Percentiles rank a stretch among this genome's conserved stretches.
phyloP scores from a whole-genome alignment of 2,113 vertebrate species.

The Trachemys scripta region DNA sequence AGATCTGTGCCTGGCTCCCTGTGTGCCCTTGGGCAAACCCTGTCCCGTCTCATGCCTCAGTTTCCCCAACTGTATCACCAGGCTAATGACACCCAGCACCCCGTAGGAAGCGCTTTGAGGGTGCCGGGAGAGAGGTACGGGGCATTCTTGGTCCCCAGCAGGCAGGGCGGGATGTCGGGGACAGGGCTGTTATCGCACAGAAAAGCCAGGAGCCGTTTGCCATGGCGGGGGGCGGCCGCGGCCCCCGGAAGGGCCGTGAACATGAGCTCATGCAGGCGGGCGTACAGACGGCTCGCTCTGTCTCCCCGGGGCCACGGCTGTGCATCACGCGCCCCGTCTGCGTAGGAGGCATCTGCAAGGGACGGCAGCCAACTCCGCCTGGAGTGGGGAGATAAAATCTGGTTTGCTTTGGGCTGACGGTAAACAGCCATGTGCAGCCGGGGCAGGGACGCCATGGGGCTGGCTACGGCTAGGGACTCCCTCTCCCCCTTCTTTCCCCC shows the following conservation, averaged over 20 bases:
- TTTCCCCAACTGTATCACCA: background rate
- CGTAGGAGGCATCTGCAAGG: constrained; percentile 68
- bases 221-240: no score
- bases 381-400: constrained; percentile 75
- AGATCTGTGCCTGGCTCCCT: background rate
- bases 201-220: background rate
- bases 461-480: background rate
- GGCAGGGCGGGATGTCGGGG: background rate
- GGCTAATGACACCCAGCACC: background rate
- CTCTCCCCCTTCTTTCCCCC: background rate
- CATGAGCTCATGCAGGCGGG: background rate
- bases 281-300: constrained; percentile 48
- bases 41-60: background rate
- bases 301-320: constrained; percentile 40
- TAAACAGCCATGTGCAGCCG: constrained; percentile 52
- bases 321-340: constrained; percentile 53
- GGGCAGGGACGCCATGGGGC: background rate
- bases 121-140: fast-evolving
- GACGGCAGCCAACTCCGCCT: constrained; percentile 72
- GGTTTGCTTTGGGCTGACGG: constrained; percentile 73
- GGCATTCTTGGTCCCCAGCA: background rate
- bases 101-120: no score
- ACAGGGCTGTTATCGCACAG: background rate
- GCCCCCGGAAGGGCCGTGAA: background rate
- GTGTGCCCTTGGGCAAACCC: background rate